Evolutionary conservation across 1,140 invertebrate genomes (phyloP), one percentile per base, ranked within the genome.

Genomic region (Steinernema khuongi): DNA sequence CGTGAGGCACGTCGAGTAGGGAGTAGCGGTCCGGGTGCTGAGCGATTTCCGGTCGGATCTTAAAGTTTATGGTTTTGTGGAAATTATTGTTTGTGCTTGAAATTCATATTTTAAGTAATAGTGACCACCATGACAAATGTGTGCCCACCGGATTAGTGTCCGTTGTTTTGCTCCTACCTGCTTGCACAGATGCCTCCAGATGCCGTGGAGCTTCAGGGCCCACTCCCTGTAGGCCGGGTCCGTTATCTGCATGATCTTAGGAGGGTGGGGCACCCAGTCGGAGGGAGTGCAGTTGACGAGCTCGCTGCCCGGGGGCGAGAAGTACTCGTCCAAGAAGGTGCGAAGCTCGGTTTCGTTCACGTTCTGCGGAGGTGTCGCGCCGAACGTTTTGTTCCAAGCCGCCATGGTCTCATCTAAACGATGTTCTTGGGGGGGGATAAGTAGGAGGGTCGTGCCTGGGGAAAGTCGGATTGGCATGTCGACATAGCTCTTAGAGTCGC

Each of bases 401-500:
- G 22, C 29, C 29, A 31, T 18, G 17, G 32, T 75, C 31, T 33
- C 26, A 41, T 75, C 74, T 75, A 22, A 1, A 75, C 66, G 67
- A 68, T 19, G 7, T 60, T 43, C 28, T 19, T n/a, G n/a, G 26
- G 22, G 50, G 67, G 29, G 1, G 19, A 19, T 31, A n/a, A n/a
- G n/a, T n/a, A n/a, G n/a, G n/a, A n/a, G n/a, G n/a, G n/a, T 44
- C 75, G 67, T 76, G 81, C 82, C 77, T 74, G 82, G 82, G 72
- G 84, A 83, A 31, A 68, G 81, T 78, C 90, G 89, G 81, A 93
- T 88, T 80, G 91, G 91, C 89, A 93, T 90, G 82, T 94, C 93
- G 18, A 95, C 93, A 85, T 94, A 94, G 0, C 91, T 91, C 87
- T 95, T 95, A 1, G 92, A 93, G 80, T 95, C 93, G 1, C 87